Base-by-base conservation (phyloP, 1,140 invertebrate species). In the Drosophila novamexicana region DNA sequence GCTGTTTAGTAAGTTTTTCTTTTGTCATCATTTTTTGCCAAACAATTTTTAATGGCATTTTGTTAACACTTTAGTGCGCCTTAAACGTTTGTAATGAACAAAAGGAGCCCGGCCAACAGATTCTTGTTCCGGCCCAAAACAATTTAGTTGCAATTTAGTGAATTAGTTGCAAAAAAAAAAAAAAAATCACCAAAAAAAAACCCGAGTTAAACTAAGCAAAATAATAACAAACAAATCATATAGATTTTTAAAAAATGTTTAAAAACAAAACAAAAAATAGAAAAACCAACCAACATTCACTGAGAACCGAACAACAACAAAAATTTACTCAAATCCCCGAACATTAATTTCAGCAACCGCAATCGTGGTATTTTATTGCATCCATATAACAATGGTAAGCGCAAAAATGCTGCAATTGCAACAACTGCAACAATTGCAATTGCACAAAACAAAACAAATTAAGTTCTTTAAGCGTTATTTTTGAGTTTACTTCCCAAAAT, bases 301-400 rank as follows among this genome's bases (percentile, higher is more conserved):
- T 61, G 54, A 75, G 66, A 72, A 72, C 45, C 56, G 18, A 66
- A 54, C 39, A 53, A 50, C 68, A 70, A 77, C 58, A 81, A 69
- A 67, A 82, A 76, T 77, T 83, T 90, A 82, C 81, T 91, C 77
- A 91, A 91, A 89, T 74, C 73, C 74, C 79, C 70, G 52, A 90
- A 90, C 83, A 91, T 77, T 89, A 91, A 91, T 91, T 91, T 81
- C 91, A 91, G 91, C 90, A 91, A 89, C 81, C 92, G 91, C 93
- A 93, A 93, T 93, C 92, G 93, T 93, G 93, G 92, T 92, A 91
- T 92, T 86, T 93, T 93, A 91, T 93, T 93, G 82, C 93, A 94
- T 93, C 93, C 93, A 88, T 93, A 93, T 92, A 93, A 93, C 90
- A 93, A 94, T 91, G 93, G 93, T 94, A 93, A 94, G 93, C 85